Percentiles rank a stretch among this genome's conserved stretches.
phyloP scores from a whole-genome alignment of 2,797 vertebrate genomes.

The Sebastes cheni region DNA sequence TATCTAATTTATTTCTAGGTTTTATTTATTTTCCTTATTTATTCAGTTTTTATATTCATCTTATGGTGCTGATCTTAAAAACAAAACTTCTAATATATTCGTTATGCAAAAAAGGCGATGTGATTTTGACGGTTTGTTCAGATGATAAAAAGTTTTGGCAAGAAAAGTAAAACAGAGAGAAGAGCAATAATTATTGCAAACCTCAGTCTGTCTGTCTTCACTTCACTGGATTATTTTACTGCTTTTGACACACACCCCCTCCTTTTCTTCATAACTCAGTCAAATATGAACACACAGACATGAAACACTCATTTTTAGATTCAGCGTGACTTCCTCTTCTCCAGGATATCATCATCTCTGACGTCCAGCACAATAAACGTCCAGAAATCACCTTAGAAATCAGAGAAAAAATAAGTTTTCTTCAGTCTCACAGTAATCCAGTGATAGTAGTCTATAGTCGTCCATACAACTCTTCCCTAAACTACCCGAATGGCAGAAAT shows the following conservation, averaged over 20 bases:
- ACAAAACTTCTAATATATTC: slow-evolving; percentile 77
- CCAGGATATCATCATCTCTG: not conserved
- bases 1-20: slow-evolving; percentile 59
- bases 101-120: slow-evolving; percentile 71
- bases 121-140: slow-evolving; percentile 23
- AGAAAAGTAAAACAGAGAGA: not conserved
- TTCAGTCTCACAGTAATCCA: too few species aligned
- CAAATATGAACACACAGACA: too few species aligned
- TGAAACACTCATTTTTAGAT: too few species aligned
- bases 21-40: not conserved
- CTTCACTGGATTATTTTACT: not conserved
- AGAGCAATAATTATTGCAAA: not conserved
- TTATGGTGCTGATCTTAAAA: slow-evolving; percentile 85
- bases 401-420: too few species aligned
- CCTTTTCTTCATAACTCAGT: too few species aligned
- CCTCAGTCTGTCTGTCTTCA: not conserved
- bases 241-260: too few species aligned
- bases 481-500: too few species aligned
- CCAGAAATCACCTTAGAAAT: too few species aligned
- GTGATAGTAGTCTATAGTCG: rapidly evolving
- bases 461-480: too few species aligned
- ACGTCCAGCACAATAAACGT: not conserved
- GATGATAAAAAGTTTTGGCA: not conserved
- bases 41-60: not conserved
- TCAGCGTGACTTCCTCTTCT: too few species aligned